phyloP scores from a whole-genome alignment of 1,140 invertebrate species.

The Dufourea novaeangliae region DNA sequence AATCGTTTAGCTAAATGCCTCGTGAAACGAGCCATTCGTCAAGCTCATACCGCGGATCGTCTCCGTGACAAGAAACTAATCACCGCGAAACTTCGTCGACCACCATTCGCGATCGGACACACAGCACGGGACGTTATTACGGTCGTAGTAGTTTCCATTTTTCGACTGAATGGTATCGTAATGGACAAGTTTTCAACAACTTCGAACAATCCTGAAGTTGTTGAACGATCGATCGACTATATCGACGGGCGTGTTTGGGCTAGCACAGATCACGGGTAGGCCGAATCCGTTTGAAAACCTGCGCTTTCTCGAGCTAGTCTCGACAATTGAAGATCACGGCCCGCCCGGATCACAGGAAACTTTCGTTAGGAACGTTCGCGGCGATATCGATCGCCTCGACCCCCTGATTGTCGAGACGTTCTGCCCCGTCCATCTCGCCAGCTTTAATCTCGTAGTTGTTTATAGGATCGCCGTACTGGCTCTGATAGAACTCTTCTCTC shows the following conservation, averaged over 20 bases:
- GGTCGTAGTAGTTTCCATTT: background rate
- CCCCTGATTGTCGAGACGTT: conserved; percentile 62
- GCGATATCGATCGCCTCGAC: conserved; percentile 53
- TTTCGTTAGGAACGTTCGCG: conserved; percentile 75
- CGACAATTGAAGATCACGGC: conserved; percentile 3
- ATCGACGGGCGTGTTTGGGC: no score
- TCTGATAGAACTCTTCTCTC: conserved; percentile 95
- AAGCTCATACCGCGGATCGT: background rate
- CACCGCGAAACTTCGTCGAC: no score
- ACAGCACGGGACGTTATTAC: no score
- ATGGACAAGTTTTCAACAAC: no score
- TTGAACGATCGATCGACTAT: no score
- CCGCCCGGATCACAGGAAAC: conserved; percentile 75
- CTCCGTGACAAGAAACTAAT: background rate
- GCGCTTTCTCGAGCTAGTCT: background rate
- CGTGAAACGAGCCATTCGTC: background rate
- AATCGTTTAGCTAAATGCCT: background rate
- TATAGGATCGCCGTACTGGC: conserved; percentile 92
- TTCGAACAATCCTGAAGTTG: no score
- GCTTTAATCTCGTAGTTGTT: conserved; percentile 77
- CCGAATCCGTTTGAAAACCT: no score
- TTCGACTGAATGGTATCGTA: no score
- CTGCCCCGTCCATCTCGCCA: conserved; percentile 65
- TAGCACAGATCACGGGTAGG: no score
- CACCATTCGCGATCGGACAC: background rate